A percentile compares a stretch with the other conserved stretches of the same genome.
phyloP scores from a whole-genome alignment of 2,113 vertebrate genomes.

The Heterotis niloticus region DNA sequence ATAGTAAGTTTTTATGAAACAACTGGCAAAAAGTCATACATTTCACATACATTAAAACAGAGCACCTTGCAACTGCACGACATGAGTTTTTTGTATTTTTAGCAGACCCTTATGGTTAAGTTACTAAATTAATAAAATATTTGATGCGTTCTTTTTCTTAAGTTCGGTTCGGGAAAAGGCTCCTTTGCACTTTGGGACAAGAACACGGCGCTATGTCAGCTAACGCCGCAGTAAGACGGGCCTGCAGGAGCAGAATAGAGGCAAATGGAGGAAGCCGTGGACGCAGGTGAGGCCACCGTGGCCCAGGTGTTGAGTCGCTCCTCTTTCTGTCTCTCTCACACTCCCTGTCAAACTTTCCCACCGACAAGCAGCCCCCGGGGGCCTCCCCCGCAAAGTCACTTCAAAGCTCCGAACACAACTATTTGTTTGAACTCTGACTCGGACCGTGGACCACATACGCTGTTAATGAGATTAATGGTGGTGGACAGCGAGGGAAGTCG shows the following conservation, averaged over 20 bases:
- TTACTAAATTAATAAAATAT: too few relatives aligned
- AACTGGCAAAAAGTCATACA: too few relatives aligned
- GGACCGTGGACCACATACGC: slow-evolving; percentile 36
- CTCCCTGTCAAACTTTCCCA: slow-evolving; percentile 19
- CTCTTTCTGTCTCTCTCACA: not conserved
- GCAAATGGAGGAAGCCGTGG: not conserved
- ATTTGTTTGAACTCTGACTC: slow-evolving; percentile 51
- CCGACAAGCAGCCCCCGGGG: slow-evolving; percentile 32
- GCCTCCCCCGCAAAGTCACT: slow-evolving; percentile 37
- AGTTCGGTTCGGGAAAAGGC: too few relatives aligned
- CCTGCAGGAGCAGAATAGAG: not conserved
- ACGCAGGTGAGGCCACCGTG: not conserved
- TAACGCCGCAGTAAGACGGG: too few relatives aligned
- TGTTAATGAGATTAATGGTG: slow-evolving; percentile 52
- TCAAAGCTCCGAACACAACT: slow-evolving; percentile 40
- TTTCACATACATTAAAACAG: too few relatives aligned
- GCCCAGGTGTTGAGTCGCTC: not conserved
- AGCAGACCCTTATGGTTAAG: too few relatives aligned
- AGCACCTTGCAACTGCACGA: too few relatives aligned
- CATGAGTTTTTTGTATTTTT: too few relatives aligned
- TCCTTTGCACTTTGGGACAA: too few relatives aligned
- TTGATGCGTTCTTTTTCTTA: too few relatives aligned
- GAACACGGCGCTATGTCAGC: too few relatives aligned
- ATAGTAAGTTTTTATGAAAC: too few relatives aligned
- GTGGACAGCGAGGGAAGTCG: slow-evolving; percentile 47